Conservation (phyloP, 1,140 invertebrate genomes). For the Drosophila truncata region DNA sequence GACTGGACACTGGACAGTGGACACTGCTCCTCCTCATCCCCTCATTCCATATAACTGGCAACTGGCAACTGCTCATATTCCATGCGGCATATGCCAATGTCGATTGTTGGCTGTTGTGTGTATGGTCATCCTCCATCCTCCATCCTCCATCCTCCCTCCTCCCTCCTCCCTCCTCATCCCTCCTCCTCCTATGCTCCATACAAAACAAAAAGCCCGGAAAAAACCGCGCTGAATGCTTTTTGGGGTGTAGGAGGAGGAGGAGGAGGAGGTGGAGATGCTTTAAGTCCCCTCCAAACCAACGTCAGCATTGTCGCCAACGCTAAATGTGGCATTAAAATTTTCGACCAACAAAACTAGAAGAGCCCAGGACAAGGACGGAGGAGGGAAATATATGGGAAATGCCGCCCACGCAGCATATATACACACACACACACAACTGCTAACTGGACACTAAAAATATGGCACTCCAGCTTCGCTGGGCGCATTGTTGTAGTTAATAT, state of each 20-base stretch:
- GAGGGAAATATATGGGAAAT: constrained; percentile 2
- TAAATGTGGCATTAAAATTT: constrained; percentile 82
- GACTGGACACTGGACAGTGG: constrained; percentile 51
- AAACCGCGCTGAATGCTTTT: constrained; percentile 29
- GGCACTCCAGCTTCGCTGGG: constrained; percentile 46
- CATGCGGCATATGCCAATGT: constrained; percentile 39
- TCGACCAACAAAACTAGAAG: constrained; percentile 54
- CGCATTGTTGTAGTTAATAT: constrained; percentile 40
- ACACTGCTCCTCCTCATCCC: background rate
- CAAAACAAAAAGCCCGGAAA: constrained; percentile 25
- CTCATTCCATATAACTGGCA: constrained; percentile 15
- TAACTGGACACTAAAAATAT: constrained; percentile 78
- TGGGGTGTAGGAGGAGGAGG: background rate
- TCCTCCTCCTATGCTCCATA: background rate
- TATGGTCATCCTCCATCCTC: constrained; percentile 5
- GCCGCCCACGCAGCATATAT: constrained; percentile 3
- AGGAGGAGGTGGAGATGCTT: background rate
- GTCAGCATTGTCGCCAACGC: constrained; percentile 64
- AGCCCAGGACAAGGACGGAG: constrained; percentile 5
- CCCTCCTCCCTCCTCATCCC: too few relatives aligned
- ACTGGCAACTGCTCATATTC: constrained; percentile 53
- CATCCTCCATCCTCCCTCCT: background rate
- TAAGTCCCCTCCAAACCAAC: constrained; percentile 29
- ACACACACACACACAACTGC: constrained; percentile 32
- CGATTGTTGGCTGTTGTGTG: constrained; percentile 32